These are phyloP conservation scores for Caenorhabditis uteleia DNA, from an alignment of 2,888 invertebrate genomes.

Conservation along the genomic window DNA sequence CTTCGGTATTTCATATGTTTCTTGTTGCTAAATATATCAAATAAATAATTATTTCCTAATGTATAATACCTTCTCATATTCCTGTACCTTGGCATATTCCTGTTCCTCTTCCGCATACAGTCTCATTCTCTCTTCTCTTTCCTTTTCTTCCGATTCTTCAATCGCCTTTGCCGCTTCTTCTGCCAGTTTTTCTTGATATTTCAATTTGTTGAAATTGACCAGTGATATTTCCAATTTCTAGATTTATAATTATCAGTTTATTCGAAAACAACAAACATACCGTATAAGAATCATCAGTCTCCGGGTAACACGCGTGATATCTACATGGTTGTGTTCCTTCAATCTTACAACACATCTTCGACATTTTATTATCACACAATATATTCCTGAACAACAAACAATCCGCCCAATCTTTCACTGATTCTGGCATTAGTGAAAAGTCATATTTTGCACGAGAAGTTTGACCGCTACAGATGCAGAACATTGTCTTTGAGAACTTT, in stretches of 20 bases:
- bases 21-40: too few relatives aligned
- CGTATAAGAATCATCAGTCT: slow-evolving; percentile 25
- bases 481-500: slow-evolving; percentile 4
- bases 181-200: background rate
- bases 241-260: background rate
- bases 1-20: too few relatives aligned
- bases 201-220: slow-evolving; percentile 1
- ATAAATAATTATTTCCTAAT: too few relatives aligned
- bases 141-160: background rate
- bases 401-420: slow-evolving; percentile 3
- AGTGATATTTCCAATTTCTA: slow-evolving; percentile 23
- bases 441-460: slow-evolving; percentile 6
- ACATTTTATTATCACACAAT: slow-evolving; percentile 40
- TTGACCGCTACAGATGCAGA: slow-evolving; percentile 36
- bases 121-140: slow-evolving; percentile 1
- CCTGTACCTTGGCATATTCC: background rate
- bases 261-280: slow-evolving; percentile 3
- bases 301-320: slow-evolving; percentile 34
- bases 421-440: slow-evolving; percentile 9
- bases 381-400: slow-evolving; percentile 34
- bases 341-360: slow-evolving; percentile 32
- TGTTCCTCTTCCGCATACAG: slow-evolving; percentile 5
- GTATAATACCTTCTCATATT: slow-evolving; percentile 1
- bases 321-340: slow-evolving; percentile 14
- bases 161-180: background rate